These are phyloP conservation scores for Struthio camelus DNA, from an alignment of 2,113 vertebrate genomes.

Conservation along the genomic window DNA sequence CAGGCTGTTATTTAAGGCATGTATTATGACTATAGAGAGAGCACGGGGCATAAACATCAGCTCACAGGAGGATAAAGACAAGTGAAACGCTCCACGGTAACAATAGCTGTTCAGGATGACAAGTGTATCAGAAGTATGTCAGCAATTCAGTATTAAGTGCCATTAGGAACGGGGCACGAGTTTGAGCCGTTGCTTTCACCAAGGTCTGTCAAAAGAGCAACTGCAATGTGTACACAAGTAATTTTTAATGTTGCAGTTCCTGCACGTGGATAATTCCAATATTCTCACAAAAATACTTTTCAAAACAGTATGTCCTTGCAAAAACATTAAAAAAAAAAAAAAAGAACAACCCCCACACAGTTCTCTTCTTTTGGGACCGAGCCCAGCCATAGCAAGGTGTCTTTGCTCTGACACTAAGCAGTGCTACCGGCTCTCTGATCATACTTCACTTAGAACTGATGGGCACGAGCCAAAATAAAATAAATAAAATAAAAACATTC, in stretches of 20 bases:
- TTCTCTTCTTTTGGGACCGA: neutral
- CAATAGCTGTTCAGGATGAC: neutral
- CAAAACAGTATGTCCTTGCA: neutral
- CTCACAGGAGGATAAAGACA: neutral
- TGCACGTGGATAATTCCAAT: neutral
- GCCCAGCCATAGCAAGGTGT: fast-evolving
- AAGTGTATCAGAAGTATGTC: neutral
- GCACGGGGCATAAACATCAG: neutral
- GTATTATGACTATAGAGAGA: neutral
- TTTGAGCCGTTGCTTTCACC: neutral
- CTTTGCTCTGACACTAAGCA: neutral
- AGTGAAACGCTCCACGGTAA: neutral
- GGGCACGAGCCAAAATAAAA: fast-evolving
- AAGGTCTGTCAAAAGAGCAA: neutral
- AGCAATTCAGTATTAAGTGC: neutral
- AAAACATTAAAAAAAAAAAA: neutral
- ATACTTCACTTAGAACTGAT: fast-evolving
- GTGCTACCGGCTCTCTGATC: neutral
- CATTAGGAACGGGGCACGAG: neutral
- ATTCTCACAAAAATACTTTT: neutral
- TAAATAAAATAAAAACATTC: neutral
- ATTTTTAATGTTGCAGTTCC: neutral
- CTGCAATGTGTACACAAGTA: neutral
- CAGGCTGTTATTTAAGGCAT: constrained; percentile 19
- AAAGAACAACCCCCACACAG: neutral